Percentiles rank a stretch among this genome's conserved stretches.
Evolutionary conservation across 1,140 invertebrate species (phyloP).

Genomic region (Drosophila asahinai): DNA sequence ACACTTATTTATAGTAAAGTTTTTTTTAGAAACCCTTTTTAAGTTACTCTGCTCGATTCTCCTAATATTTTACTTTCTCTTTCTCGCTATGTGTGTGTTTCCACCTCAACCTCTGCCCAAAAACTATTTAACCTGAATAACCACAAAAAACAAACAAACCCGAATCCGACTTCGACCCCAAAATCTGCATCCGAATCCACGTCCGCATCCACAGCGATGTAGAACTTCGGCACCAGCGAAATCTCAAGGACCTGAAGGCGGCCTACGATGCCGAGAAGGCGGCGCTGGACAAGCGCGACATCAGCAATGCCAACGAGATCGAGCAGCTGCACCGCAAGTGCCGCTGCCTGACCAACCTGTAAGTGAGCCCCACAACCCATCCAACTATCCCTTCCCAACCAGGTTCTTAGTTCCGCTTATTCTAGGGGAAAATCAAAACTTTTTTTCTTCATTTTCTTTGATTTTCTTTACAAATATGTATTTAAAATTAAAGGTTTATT

Average conservation of each 20-base stretch:
- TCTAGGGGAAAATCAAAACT: not conserved
- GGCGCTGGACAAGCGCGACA: conserved; percentile 80
- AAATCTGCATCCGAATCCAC: not conserved
- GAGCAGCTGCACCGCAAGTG: conserved; percentile 86
- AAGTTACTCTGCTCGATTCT: conserved; percentile 9
- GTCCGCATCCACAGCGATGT: conserved; percentile 64
- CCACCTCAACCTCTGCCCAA: conserved; percentile 32
- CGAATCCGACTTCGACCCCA: conserved; percentile 4
- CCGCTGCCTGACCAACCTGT: conserved; percentile 86
- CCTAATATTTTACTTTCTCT: conserved; percentile 46
- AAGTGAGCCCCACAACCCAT: conserved; percentile 66
- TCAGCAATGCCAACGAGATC: conserved; percentile 85
- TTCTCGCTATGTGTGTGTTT: conserved; percentile 54
- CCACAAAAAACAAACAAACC: conserved; percentile 22
- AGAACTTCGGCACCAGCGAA: conserved; percentile 79
- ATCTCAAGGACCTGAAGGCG: conserved; percentile 83
- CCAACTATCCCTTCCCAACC: not conserved
- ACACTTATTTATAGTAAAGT: not conserved
- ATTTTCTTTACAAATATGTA: not conserved
- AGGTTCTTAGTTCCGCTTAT: not conserved
- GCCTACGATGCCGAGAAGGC: conserved; percentile 82
- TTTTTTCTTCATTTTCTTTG: not conserved
- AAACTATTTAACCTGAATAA: conserved; percentile 38
- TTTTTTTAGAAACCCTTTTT: not conserved
- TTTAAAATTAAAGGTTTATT: not conserved